These are phyloP conservation scores for Arenaria interpres DNA, from an alignment of 2,113 vertebrate species.

Conservation along the genomic window DNA sequence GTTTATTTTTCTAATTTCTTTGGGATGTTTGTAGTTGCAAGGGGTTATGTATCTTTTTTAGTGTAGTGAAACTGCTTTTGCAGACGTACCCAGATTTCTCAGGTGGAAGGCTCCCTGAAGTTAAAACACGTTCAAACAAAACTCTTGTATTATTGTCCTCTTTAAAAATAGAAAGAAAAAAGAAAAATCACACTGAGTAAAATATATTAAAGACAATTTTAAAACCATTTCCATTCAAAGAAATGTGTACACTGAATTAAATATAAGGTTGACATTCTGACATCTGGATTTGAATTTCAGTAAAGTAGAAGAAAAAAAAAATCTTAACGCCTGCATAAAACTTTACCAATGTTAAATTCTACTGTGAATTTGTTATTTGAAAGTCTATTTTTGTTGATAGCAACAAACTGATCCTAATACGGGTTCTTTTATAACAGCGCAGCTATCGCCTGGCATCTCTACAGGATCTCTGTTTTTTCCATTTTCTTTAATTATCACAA, in stretches of 20 bases:
- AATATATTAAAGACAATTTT: neutral
- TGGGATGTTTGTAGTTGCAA: neutral
- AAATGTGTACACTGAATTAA: neutral
- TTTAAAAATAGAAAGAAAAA: constrained; percentile 71
- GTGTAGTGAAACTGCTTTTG: constrained; percentile 15
- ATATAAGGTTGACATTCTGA: neutral
- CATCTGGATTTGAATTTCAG: neutral
- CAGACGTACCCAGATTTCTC: constrained; percentile 94
- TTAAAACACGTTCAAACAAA: constrained; percentile 98
- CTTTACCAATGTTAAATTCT: neutral
- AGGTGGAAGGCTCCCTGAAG: constrained; percentile 95
- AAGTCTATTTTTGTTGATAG: neutral
- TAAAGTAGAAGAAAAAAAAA: neutral
- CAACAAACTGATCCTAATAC: neutral
- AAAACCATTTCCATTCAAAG: neutral
- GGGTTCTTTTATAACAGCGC: neutral
- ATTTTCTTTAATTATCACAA: neutral
- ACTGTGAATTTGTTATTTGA: neutral
- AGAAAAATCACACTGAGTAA: constrained; percentile 28
- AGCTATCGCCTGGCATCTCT: neutral
- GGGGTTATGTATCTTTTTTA: neutral
- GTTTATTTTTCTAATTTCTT: neutral
- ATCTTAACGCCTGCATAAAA: neutral
- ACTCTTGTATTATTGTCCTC: constrained; percentile 99
- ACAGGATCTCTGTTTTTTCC: neutral